Conservation (phyloP, 2,113 vertebrate species). For the Acrocephalus arundinaceus region DNA sequence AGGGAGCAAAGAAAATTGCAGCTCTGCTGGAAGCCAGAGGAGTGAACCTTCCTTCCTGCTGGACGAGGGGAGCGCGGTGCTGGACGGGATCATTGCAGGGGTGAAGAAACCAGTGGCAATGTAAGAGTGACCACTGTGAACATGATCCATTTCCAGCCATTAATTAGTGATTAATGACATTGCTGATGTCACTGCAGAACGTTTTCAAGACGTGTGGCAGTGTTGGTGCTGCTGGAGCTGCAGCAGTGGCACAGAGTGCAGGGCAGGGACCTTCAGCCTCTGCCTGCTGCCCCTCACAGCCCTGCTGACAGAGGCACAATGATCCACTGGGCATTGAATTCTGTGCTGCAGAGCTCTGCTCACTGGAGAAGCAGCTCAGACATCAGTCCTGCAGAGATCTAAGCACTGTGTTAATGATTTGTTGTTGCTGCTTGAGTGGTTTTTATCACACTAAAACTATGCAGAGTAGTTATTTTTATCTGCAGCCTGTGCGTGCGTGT, state of each 20-base stretch:
- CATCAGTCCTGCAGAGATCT: not conserved
- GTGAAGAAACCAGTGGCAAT: conserved; percentile 84
- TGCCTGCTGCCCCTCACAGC: not conserved
- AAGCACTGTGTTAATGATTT: not conserved
- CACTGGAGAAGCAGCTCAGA: not conserved
- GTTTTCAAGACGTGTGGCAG: not conserved
- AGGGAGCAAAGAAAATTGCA: conserved; percentile 83
- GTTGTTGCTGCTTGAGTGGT: not conserved
- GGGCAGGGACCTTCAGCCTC: not conserved
- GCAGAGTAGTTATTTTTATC: not conserved
- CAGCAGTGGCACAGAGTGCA: not conserved
- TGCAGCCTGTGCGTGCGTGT: not conserved
- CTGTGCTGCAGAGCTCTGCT: not conserved
- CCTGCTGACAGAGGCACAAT: not conserved
- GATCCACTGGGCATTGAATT: not conserved
- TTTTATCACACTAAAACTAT: not conserved
- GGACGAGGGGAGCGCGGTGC: conserved; percentile 83
- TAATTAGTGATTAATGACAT: not conserved
- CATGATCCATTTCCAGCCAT: not conserved
- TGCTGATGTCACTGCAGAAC: not conserved
- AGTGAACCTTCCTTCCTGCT: conserved; percentile 83
- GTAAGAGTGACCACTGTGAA: not conserved
- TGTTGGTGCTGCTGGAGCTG: not conserved
- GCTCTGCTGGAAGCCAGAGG: conserved; percentile 79
- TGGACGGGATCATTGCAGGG: conserved; percentile 76